These are phyloP conservation scores for Theocolax elegans DNA, from an alignment of 1,140 invertebrate species.

Conservation along the genomic window DNA sequence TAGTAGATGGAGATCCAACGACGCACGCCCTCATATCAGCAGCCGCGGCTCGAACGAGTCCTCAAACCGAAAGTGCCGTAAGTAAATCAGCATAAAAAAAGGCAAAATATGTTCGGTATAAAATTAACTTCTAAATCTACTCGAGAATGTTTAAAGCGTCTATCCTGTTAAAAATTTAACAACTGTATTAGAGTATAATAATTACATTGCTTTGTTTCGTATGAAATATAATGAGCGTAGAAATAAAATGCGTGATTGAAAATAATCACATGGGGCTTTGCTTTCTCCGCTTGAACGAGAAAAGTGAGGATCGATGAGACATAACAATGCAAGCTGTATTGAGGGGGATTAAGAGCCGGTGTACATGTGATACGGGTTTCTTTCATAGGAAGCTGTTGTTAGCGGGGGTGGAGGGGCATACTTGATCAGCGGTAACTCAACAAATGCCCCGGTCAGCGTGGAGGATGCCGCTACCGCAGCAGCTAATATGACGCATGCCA, in stretches of 20 bases:
- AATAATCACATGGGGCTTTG: slow-evolving; percentile 8
- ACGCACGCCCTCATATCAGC: slow-evolving; percentile 71
- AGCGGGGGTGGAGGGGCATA: slow-evolving; percentile 72
- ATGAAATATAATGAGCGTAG: too few species aligned
- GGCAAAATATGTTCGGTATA: too few species aligned
- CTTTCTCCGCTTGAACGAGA: slow-evolving; percentile 12
- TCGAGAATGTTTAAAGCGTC: too few species aligned
- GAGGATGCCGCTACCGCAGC: slow-evolving; percentile 69
- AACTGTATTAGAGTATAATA: not conserved
- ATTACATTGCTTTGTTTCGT: slow-evolving; percentile 5
- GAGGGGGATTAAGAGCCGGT: not conserved
- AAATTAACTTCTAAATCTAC: too few species aligned
- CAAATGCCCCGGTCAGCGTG: slow-evolving; percentile 68
- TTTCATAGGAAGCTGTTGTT: slow-evolving; percentile 66
- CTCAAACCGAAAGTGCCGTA: slow-evolving; percentile 77
- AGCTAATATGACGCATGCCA: slow-evolving; percentile 81
- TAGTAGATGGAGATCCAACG: slow-evolving; percentile 72
- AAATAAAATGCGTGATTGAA: not conserved
- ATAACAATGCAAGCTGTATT: not conserved
- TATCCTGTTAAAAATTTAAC: too few species aligned
- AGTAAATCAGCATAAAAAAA: slow-evolving; percentile 44
- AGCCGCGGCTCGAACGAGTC: slow-evolving; percentile 75
- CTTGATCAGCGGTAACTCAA: slow-evolving; percentile 73
- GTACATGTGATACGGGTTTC: slow-evolving; percentile 31
- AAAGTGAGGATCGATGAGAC: not conserved